A percentile compares a stretch with the other conserved stretches of the same genome.
Conservation (phyloP, 2,113 vertebrate genomes). For the Zosterops hypoxanthus region DNA sequence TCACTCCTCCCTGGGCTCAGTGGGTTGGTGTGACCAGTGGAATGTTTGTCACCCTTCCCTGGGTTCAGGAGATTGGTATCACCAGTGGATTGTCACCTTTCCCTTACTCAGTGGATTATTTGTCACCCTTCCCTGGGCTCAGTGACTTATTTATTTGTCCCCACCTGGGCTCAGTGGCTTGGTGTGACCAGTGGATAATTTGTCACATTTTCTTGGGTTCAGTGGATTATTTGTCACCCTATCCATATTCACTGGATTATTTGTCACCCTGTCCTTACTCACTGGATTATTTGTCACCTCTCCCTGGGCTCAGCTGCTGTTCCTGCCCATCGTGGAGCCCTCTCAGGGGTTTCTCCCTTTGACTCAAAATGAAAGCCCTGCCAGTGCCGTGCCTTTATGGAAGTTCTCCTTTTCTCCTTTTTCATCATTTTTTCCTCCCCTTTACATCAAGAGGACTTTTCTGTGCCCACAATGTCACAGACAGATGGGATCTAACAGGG, state of each 20-base stretch:
- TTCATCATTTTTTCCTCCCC: fast-evolving
- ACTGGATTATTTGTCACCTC: not conserved
- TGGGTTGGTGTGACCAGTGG: not conserved
- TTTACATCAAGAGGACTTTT: not conserved
- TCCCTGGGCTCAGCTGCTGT: not conserved
- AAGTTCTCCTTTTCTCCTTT: not conserved
- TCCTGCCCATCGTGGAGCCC: not conserved
- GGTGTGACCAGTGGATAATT: too few species aligned
- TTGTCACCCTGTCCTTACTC: not conserved
- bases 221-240: not conserved
- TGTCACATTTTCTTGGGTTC: too few species aligned
- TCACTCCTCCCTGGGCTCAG: not conserved
- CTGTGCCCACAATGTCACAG: not conserved
- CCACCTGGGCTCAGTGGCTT: too few species aligned
- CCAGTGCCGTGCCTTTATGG: not conserved
- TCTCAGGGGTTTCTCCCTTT: not conserved
- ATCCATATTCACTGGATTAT: not conserved
- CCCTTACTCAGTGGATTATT: not conserved
- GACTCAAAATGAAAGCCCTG: not conserved
- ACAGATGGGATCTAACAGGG: not conserved
- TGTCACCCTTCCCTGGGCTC: not conserved
- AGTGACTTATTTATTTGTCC: too few species aligned
- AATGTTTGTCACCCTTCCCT: not conserved
- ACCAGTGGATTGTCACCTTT: too few species aligned
- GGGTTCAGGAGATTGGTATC: not conserved